These are phyloP conservation scores for Myripristis jacobus DNA, from an alignment of 2,797 vertebrate species.

Conservation along the genomic window DNA sequence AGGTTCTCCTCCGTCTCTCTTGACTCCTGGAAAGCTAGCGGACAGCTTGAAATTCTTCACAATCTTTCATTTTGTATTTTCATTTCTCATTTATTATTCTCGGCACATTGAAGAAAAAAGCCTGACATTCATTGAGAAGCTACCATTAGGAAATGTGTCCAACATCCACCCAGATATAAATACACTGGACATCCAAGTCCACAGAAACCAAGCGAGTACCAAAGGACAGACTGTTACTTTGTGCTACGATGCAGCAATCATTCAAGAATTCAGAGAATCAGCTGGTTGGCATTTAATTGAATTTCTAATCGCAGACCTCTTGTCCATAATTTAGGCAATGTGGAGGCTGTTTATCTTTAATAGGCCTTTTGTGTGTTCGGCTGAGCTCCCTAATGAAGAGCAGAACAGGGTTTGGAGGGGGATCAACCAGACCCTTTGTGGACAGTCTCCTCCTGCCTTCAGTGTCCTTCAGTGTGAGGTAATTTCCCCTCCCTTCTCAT, in stretches of 20 bases:
- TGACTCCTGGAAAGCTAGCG: constrained; percentile 90
- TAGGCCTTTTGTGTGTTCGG: constrained; percentile 57
- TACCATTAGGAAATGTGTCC: constrained; percentile 89
- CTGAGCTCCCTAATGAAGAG: constrained; percentile 88
- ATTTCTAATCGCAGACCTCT: constrained; percentile 11
- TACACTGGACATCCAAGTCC: constrained; percentile 95
- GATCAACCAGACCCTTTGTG: constrained; percentile 86
- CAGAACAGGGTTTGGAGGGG: constrained; percentile 87
- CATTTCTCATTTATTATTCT: background rate
- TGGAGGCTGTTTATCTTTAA: constrained; percentile 56
- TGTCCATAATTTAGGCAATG: constrained; percentile 10
- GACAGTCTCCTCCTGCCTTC: constrained; percentile 92
- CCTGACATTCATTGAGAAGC: constrained; percentile 79
- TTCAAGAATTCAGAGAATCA: constrained; percentile 24
- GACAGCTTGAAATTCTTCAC: constrained; percentile 84
- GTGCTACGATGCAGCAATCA: background rate
- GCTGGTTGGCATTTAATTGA: background rate
- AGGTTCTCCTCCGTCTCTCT: constrained; percentile 94
- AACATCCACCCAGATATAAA: constrained; percentile 88
- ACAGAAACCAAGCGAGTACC: constrained; percentile 89
- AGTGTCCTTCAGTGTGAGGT: constrained; percentile 90
- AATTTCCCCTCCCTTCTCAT: constrained; percentile 93
- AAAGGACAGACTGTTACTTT: background rate
- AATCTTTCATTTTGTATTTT: background rate
- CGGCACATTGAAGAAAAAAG: background rate